Percentiles rank a stretch among this genome's conserved stretches.
Evolutionary conservation across 2,113 vertebrate species (phyloP).

Genomic region (Hydrochoerus hydrochaeris): DNA sequence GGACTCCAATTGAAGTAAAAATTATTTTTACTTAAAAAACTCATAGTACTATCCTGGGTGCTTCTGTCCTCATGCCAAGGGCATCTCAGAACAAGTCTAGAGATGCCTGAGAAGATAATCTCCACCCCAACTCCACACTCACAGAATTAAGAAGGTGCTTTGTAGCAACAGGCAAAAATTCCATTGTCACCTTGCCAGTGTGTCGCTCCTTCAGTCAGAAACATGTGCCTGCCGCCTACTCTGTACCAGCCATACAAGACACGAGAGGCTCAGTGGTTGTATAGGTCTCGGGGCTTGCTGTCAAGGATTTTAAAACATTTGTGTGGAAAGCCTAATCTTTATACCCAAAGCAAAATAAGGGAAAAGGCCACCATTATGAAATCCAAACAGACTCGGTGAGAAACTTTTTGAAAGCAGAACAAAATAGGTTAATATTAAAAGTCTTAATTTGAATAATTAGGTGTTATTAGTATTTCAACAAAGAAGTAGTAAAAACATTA

Average conservation of each 20-base stretch:
- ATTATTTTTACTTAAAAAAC: background rate
- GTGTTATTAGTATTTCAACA: background rate
- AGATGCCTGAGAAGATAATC: slow-evolving; percentile 44
- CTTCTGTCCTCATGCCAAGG: slow-evolving; percentile 32
- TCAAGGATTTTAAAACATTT: background rate
- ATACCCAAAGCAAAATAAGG: background rate
- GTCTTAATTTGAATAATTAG: background rate
- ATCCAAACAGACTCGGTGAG: background rate
- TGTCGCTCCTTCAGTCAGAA: background rate
- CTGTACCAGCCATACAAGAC: background rate
- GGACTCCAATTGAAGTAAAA: background rate
- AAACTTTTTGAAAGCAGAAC: background rate
- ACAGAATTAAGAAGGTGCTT: background rate
- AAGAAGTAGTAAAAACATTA: background rate
- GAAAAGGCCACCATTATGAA: background rate
- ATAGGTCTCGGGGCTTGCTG: background rate
- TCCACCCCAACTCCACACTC: background rate
- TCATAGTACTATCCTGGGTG: background rate
- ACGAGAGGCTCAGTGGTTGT: background rate
- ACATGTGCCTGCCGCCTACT: background rate
- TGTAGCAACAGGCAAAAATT: background rate
- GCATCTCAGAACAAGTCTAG: slow-evolving; percentile 41
- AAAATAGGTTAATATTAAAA: background rate
- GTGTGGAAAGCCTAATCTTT: background rate
- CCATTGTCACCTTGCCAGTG: background rate